These are phyloP conservation scores for Ennomos quercinarius DNA, from an alignment of 2,888 invertebrate species.

Conservation along the genomic window DNA sequence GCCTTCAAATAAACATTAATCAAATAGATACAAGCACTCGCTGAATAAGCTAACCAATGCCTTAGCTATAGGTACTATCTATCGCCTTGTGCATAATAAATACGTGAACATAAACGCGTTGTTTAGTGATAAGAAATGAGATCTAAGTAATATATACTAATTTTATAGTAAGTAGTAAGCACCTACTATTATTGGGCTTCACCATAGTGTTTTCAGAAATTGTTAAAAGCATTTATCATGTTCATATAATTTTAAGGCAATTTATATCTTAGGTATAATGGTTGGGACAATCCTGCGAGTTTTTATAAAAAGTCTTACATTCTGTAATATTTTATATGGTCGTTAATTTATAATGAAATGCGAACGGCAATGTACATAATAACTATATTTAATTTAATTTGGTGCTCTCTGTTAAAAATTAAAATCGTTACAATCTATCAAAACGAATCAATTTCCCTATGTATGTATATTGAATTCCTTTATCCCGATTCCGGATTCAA, in stretches of 20 bases:
- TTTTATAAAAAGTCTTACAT: background rate
- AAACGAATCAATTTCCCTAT: constrained; percentile 13
- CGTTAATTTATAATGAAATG: background rate
- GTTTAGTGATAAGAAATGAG: background rate
- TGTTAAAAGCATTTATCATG: too few relatives aligned
- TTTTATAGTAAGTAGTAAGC: background rate
- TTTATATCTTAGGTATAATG: too few relatives aligned
- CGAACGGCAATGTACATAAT: constrained; percentile 12
- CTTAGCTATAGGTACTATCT: too few relatives aligned
- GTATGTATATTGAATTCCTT: constrained; percentile 3
- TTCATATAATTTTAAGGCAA: too few relatives aligned
- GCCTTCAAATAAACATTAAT: too few relatives aligned
- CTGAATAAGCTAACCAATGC: too few relatives aligned
- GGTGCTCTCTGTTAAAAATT: constrained; percentile 31
- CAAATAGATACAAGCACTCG: too few relatives aligned
- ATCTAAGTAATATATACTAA: background rate
- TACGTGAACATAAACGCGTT: background rate
- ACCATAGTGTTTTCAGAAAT: background rate
- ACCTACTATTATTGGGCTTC: background rate
- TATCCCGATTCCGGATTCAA: constrained; percentile 29
- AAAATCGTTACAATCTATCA: constrained; percentile 32
- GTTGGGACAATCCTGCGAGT: too few relatives aligned
- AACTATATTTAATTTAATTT: constrained; percentile 17
- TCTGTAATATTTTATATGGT: background rate
- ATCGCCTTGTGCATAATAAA: background rate